phyloP scores from a whole-genome alignment of 1,140 invertebrate species.

The Manduca sexta region DNA sequence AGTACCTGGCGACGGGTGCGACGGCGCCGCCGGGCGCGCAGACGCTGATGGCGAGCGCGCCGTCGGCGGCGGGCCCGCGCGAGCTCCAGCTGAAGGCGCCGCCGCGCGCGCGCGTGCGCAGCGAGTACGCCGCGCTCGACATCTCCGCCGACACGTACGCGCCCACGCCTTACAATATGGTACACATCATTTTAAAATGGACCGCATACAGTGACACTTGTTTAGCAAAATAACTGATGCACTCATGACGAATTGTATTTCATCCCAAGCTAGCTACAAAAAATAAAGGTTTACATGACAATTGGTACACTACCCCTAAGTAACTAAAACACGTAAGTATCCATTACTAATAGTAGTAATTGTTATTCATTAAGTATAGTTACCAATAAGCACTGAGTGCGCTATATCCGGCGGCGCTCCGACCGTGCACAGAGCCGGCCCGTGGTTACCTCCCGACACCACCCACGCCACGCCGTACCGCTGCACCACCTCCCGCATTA shows the following conservation, averaged over 20 bases:
- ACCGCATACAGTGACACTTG: no score
- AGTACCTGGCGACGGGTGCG: constrained; percentile 92
- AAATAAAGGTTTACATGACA: no score
- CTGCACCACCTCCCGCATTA: constrained; percentile 93
- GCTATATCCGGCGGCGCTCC: constrained; percentile 93
- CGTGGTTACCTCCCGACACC: constrained; percentile 94
- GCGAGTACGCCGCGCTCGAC: constrained; percentile 96
- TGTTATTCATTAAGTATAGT: no score
- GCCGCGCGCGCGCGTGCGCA: constrained; percentile 86
- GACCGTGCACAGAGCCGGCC: constrained; percentile 93
- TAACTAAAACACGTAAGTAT: no score
- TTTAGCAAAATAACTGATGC: no score
- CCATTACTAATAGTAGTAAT: no score
- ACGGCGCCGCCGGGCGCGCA: constrained; percentile 98
- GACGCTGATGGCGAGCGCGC: constrained; percentile 89
- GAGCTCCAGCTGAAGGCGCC: constrained; percentile 97
- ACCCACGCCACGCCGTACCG: constrained; percentile 95
- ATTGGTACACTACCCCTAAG: no score
- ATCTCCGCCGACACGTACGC: constrained; percentile 98
- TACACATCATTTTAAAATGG: neutral
- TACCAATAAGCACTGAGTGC: constrained; percentile 87
- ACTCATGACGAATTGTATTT: no score
- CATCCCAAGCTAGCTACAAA: no score
- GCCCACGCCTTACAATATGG: constrained; percentile 82
- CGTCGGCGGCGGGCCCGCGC: constrained; percentile 91